Percentiles rank a stretch among this genome's conserved stretches.
These are phyloP conservation scores for Erythrolamprus reginae DNA, from an alignment of 2,113 vertebrate genomes.

Conservation along the genomic window DNA sequence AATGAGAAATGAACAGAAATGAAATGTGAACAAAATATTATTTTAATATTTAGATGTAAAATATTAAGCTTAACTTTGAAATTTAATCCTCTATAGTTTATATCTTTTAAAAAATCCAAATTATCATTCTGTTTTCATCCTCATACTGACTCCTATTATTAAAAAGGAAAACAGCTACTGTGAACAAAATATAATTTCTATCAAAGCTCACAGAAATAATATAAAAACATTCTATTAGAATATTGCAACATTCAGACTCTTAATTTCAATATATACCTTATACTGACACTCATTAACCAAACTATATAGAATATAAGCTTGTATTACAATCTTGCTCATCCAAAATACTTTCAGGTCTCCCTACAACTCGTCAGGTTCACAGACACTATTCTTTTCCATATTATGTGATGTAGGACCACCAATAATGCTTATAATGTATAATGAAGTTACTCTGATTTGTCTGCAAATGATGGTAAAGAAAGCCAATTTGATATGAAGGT, in stretches of 20 bases:
- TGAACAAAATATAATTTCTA: neutral
- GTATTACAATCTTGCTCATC: neutral
- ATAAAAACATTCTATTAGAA: neutral
- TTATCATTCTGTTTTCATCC: conserved; percentile 39
- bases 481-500: neutral
- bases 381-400: neutral
- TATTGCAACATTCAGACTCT: neutral
- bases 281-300: neutral
- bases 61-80: neutral
- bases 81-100: neutral
- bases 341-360: neutral
- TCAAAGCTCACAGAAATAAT: neutral
- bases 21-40: neutral
- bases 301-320: neutral
- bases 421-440: neutral
- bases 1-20: neutral
- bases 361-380: neutral
- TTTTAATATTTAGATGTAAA: neutral
- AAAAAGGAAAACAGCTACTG: neutral
- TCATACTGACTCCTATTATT: conserved; percentile 49
- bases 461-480: neutral
- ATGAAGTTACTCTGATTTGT: neutral
- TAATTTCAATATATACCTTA: neutral
- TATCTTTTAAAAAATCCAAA: neutral
- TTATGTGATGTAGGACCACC: neutral